Evolutionary conservation across 2,797 vertebrate genomes (phyloP).

Genomic region (Acrossocheilus wenchowensis): DNA sequence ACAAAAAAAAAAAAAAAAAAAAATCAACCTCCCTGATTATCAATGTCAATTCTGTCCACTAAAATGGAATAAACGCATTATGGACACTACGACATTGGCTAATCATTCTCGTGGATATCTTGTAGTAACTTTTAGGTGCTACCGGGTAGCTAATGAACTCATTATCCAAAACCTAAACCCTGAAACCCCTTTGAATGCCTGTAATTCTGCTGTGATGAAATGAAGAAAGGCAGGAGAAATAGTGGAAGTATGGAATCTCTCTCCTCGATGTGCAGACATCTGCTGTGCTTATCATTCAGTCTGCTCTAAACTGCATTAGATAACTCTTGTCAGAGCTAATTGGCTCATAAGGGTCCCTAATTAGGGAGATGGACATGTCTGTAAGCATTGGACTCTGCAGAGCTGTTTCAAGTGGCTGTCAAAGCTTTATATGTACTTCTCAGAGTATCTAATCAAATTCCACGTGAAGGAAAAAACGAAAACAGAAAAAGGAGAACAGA

Average conservation of each 20-base stretch:
- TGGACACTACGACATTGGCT: conserved; percentile 60
- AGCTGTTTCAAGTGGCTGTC: conserved; percentile 32
- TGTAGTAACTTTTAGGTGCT: not conserved
- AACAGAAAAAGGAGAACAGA: not conserved
- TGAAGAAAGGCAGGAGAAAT: conserved; percentile 14
- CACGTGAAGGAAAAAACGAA: not conserved
- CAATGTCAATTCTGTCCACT: conserved; percentile 64
- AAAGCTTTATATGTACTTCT: conserved; percentile 26
- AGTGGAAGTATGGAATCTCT: not conserved
- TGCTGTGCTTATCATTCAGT: conserved; percentile 23
- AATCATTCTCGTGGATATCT: conserved; percentile 8
- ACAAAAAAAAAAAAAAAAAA: conserved; percentile 49
- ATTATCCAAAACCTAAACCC: not conserved
- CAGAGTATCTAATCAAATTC: conserved; percentile 1
- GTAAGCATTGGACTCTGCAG: conserved; percentile 38
- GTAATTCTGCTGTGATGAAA: conserved; percentile 1
- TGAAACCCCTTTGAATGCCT: not conserved
- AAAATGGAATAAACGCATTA: conserved; percentile 32
- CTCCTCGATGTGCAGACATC: not conserved
- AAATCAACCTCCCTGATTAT: conserved; percentile 69
- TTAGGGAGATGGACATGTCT: conserved; percentile 57
- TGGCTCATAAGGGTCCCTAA: conserved; percentile 52
- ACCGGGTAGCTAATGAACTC: not conserved
- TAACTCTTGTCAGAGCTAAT: conserved; percentile 49
- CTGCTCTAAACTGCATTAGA: conserved; percentile 37